A percentile compares a stretch with the other conserved stretches of the same genome.
Conservation (phyloP, 1,140 invertebrate genomes). For the Hetaerina americana region DNA sequence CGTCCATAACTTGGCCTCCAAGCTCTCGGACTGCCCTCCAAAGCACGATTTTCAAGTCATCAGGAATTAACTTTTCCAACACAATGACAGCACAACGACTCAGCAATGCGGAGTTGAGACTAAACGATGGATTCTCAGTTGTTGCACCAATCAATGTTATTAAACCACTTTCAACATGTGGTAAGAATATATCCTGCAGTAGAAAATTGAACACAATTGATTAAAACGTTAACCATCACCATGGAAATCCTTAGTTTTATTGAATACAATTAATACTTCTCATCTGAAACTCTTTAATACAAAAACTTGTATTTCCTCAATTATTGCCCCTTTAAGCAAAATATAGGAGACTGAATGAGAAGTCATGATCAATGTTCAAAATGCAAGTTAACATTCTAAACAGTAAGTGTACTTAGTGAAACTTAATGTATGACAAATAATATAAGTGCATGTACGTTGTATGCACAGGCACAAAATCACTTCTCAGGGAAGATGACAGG, state of each 20-base stretch:
- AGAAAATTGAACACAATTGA: background rate
- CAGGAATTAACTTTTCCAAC: constrained; percentile 50
- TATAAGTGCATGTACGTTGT: too few species aligned
- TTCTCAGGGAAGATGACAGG: too few species aligned
- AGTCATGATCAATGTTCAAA: too few species aligned
- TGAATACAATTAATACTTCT: background rate
- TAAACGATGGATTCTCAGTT: constrained; percentile 80
- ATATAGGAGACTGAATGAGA: too few species aligned
- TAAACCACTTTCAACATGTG: constrained; percentile 66
- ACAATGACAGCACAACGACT: constrained; percentile 64
- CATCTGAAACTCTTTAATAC: background rate
- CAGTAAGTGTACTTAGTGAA: too few species aligned
- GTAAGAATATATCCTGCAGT: constrained; percentile 55
- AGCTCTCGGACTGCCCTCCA: constrained; percentile 37
- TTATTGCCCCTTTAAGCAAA: too few species aligned
- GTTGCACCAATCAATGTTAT: constrained; percentile 74
- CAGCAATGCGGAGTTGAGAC: constrained; percentile 63
- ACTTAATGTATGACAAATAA: too few species aligned
- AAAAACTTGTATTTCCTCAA: too few species aligned
- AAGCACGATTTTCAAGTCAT: constrained; percentile 48
- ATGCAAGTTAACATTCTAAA: too few species aligned
- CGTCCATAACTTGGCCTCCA: constrained; percentile 24
- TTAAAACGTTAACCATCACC: background rate
- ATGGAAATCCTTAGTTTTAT: background rate
- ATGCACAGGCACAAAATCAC: too few species aligned